These are phyloP conservation scores for Chamaetylas fuelleborni DNA, from an alignment of 2,113 vertebrate species.

Conservation along the genomic window DNA sequence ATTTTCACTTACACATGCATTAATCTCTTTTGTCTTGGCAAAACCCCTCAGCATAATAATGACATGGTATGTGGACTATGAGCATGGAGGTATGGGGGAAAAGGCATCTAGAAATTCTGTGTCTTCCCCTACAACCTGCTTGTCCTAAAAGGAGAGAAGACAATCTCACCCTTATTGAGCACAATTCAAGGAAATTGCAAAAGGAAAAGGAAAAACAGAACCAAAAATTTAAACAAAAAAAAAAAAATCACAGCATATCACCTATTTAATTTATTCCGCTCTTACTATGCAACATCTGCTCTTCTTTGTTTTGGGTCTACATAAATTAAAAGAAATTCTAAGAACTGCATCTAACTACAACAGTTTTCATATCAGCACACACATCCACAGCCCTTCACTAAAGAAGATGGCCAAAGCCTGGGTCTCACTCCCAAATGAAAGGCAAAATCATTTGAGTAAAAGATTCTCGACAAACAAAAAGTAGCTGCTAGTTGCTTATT, in stretches of 20 bases:
- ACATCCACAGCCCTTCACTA: background rate
- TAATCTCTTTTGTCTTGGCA: background rate
- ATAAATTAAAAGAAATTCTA: background rate
- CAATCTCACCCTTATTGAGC: background rate
- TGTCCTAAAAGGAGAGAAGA: background rate
- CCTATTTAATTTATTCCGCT: background rate
- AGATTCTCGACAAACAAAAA: background rate
- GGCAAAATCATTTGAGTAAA: background rate
- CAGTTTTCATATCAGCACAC: background rate
- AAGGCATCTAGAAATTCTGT: background rate
- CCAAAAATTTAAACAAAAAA: background rate
- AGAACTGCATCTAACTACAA: background rate
- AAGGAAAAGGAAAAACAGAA: background rate
- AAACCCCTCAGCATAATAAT: background rate
- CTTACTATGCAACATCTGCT: background rate
- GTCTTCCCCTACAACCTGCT: background rate
- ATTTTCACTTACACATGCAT: background rate
- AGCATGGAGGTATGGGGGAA: background rate
- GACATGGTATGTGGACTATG: rapidly evolving
- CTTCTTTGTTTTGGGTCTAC: background rate
- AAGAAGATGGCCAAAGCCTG: background rate
- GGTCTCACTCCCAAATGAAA: background rate
- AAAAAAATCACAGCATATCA: background rate
- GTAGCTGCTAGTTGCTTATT: slow-evolving; percentile 7
- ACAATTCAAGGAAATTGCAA: background rate